A percentile compares a stretch with the other conserved stretches of the same genome.
phyloP scores from a whole-genome alignment of 2,113 vertebrate species.

The Sinocyclocheilus rhinocerous region DNA sequence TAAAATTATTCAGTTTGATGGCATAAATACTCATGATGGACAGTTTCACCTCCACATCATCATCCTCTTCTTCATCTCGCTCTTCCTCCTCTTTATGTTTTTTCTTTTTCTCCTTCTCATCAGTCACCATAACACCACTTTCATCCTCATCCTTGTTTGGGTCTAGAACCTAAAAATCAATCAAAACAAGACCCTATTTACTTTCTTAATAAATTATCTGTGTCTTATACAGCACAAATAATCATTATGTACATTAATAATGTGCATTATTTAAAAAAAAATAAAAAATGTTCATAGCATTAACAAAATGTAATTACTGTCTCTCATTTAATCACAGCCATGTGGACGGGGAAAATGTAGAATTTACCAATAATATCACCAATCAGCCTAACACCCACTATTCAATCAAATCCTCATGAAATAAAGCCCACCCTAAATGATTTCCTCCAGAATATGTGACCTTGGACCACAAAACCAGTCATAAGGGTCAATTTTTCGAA shows the following conservation, averaged over 20 bases:
- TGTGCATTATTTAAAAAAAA: too few relatives aligned
- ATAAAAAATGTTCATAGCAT: too few relatives aligned
- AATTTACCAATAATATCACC: background rate
- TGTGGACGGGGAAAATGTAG: background rate
- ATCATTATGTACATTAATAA: background rate
- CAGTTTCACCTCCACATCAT: conserved; percentile 43
- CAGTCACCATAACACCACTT: conserved; percentile 79
- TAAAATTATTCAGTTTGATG: background rate
- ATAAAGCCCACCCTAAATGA: too few relatives aligned
- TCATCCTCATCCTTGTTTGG: conserved; percentile 85
- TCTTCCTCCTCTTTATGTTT: conserved; percentile 35
- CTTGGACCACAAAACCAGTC: too few relatives aligned
- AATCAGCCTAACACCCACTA: too few relatives aligned
- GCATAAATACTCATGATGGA: background rate
- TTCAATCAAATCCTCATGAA: too few relatives aligned
- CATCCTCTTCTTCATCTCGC: conserved; percentile 56
- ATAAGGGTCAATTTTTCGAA: too few relatives aligned
- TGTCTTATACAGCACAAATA: background rate
- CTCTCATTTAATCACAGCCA: background rate
- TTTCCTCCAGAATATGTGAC: too few relatives aligned
- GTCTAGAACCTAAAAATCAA: conserved; percentile 83
- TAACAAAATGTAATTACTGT: too few relatives aligned
- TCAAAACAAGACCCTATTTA: background rate
- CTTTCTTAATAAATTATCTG: background rate
- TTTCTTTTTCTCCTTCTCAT: conserved; percentile 70